phyloP scores from a whole-genome alignment of 2,113 vertebrate genomes.

The Alexandromys fortis region DNA sequence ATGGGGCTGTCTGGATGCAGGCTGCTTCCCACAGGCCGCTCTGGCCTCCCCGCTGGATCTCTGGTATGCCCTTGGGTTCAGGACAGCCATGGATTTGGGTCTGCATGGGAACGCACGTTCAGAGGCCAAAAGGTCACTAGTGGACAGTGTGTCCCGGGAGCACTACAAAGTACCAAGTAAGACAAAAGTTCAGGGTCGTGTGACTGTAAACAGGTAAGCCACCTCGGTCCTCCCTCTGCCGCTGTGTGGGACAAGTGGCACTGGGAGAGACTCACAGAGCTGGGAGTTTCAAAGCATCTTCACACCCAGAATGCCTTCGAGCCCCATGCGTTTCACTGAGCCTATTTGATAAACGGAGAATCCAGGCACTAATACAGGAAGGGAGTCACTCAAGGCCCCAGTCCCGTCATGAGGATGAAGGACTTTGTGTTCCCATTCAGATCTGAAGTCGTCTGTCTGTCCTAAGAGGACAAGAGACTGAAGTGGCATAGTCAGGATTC shows the following conservation, averaged over 20 bases:
- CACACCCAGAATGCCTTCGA: neutral
- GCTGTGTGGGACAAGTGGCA: neutral
- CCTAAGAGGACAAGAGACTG: neutral
- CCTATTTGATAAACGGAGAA: neutral
- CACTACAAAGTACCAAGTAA: neutral
- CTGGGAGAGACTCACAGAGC: no score
- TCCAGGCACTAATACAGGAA: neutral
- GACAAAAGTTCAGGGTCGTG: neutral
- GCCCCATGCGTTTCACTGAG: neutral
- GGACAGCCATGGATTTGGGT: neutral
- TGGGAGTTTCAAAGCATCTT: neutral
- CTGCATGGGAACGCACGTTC: neutral
- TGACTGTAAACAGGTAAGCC: neutral
- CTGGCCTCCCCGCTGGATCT: neutral
- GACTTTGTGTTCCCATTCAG: neutral
- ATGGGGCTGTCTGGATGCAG: neutral
- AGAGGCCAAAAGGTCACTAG: neutral
- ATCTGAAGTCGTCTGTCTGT: neutral
- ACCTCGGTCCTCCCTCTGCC: neutral
- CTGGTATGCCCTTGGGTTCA: neutral
- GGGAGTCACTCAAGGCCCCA: neutral
- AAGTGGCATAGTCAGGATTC: neutral
- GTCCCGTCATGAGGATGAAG: neutral
- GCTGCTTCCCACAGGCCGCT: neutral
- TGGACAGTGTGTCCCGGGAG: neutral